Evolutionary conservation across 2,113 vertebrate species (phyloP).

Genomic region (Hippocampus zosterae): DNA sequence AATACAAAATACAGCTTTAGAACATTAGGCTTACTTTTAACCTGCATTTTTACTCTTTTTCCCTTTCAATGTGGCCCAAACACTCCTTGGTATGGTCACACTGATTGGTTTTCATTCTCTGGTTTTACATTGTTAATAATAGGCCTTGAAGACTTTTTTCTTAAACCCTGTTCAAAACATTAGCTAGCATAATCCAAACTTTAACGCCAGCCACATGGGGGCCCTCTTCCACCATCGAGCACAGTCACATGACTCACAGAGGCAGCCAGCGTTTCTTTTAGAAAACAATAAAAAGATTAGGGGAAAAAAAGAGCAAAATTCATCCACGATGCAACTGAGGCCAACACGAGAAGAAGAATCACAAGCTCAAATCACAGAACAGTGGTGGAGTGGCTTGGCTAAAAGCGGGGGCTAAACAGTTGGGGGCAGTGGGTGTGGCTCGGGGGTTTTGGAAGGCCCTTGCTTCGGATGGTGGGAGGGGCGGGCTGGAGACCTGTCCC

Average conservation of each 20-base stretch:
- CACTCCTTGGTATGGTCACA: not conserved
- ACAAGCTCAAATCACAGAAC: constrained; percentile 80
- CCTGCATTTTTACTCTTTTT: not conserved
- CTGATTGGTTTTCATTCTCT: constrained; percentile 18
- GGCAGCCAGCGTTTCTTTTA: constrained; percentile 59
- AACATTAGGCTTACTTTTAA: not conserved
- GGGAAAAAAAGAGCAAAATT: constrained; percentile 44
- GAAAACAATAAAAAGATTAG: constrained; percentile 27
- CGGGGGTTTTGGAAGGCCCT: constrained; percentile 60
- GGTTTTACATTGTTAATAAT: not conserved
- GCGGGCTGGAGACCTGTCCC: constrained; percentile 66
- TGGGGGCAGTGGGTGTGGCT: constrained; percentile 1
- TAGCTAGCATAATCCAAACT: constrained; percentile 53
- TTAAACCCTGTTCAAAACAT: constrained; percentile 57
- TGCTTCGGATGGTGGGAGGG: constrained; percentile 50
- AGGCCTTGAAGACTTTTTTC: not conserved
- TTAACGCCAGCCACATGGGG: constrained; percentile 34
- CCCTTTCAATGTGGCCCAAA: not conserved
- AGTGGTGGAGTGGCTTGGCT: constrained; percentile 59
- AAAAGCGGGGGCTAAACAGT: constrained; percentile 4
- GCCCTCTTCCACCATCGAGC: constrained; percentile 38
- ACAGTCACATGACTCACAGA: constrained; percentile 58
- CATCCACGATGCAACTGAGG: constrained; percentile 79
- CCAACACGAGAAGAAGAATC: constrained; percentile 78
- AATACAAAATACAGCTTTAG: constrained; percentile 41